Base-by-base conservation (phyloP, 2,888 invertebrate species). In the Eremobia ochroleuca region DNA sequence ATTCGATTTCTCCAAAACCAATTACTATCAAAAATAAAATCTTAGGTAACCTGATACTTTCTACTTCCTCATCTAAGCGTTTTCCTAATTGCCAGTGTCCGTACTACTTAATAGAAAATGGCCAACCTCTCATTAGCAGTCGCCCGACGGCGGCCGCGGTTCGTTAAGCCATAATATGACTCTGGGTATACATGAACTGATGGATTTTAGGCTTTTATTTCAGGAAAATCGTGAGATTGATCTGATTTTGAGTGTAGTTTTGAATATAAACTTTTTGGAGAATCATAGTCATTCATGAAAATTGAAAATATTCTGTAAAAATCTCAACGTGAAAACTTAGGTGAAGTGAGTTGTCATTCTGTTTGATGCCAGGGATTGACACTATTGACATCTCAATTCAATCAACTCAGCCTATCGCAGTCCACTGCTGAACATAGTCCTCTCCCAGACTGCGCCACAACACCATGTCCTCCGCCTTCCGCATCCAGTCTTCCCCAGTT, bases 61-160 rank as follows among this genome's bases (percentile, higher is more conserved):
- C 15, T 58, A 76, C 68, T 76, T 73, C 83, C 83, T 71, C 67
- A 70, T 76, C 86, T 76, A 76, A 82, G 61, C 69, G 66, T 62
- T 72, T 62, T 58, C 61, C 52, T 83, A 83, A 83, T 86, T 86
- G 70, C 83, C 69, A 43, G 87, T 83, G 87, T 83, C 79, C 84
- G 83, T 55, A 67, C 73, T 31, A 77, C 73, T 76, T 86, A 77
- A 86, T 86, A 83, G 73, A 83, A 85, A 86, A 73, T 77, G 87
- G 87, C 62, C 58, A 40, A n/a, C 34, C 40, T 64, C 83, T 83
- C 87, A 83, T 83, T 83, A 83, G 73, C 66, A 82, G 46, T 43
- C 61, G 55, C 69, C 61, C 62, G 65, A 13, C 21, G 68, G 55
- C 34, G 69, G 62, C 31, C n/a, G 34, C 37, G 81, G 66, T 83